Evolutionary conservation across 2,797 vertebrate species (phyloP).

Genomic region (Clarias laeviceps): DNA sequence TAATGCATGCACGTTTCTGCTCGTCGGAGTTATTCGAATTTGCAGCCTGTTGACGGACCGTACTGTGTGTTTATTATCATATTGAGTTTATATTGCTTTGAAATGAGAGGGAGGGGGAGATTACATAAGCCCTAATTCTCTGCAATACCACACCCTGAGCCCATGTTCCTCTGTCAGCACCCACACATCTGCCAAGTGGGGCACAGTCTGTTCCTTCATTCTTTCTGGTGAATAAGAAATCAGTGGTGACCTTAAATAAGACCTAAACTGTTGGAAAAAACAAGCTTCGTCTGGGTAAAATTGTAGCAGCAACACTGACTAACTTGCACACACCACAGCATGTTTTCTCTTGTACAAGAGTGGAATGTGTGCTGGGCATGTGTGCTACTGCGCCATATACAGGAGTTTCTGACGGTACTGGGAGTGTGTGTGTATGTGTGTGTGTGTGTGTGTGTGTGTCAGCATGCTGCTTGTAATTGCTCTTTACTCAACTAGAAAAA

Average conservation of each 20-base stretch:
- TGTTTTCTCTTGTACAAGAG: not conserved
- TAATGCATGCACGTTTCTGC: not conserved
- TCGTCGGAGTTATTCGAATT: not conserved
- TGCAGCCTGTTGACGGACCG: slow-evolving; percentile 9
- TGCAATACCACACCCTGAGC: slow-evolving; percentile 58
- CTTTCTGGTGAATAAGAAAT: slow-evolving; percentile 8
- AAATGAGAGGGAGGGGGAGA: slow-evolving; percentile 38
- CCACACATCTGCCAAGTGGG: slow-evolving; percentile 41
- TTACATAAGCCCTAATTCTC: slow-evolving; percentile 53
- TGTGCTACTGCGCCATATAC: slow-evolving; percentile 26
- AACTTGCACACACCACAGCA: not conserved
- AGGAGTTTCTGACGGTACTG: slow-evolving; percentile 12
- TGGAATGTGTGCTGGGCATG: not conserved
- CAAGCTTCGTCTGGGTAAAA: not conserved
- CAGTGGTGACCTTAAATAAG: not conserved
- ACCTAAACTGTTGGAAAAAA: not conserved
- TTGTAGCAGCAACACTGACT: not conserved
- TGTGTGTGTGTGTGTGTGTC: not conserved
- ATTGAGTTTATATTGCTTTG: slow-evolving; percentile 32
- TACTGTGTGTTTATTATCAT: not conserved
- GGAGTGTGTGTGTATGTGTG: not conserved
- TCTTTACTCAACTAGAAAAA: not conserved
- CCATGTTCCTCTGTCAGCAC: slow-evolving; percentile 22
- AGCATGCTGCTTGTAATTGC: slow-evolving; percentile 18
- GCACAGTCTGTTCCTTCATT: slow-evolving; percentile 22